Percentiles rank a stretch among this genome's conserved stretches.
These are phyloP conservation scores for Eupithecia centaureata DNA, from an alignment of 2,888 invertebrate species.

Conservation along the genomic window DNA sequence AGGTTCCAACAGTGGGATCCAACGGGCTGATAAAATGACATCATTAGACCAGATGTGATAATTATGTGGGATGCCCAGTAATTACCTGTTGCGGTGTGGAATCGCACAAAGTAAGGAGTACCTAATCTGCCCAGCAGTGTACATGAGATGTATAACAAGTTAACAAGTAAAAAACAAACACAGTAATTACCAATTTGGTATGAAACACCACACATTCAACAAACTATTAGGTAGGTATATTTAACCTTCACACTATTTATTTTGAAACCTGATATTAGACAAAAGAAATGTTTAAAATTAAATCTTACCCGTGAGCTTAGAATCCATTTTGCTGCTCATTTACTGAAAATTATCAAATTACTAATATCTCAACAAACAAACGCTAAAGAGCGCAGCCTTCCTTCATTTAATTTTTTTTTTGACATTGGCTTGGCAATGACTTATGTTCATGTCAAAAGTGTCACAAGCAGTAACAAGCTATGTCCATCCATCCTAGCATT, in stretches of 20 bases:
- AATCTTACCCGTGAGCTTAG: slow-evolving; percentile 66
- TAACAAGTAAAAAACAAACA: background rate
- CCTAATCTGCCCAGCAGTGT: background rate
- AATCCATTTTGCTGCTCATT: slow-evolving; percentile 67
- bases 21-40: slow-evolving; percentile 3
- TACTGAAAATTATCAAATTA: slow-evolving; percentile 48
- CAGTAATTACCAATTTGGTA: too few species aligned
- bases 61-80: background rate
- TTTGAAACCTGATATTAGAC: background rate
- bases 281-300: background rate
- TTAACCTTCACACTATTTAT: slow-evolving; percentile 15
- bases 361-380: slow-evolving; percentile 30
- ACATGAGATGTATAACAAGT: background rate
- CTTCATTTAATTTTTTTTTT: too few species aligned
- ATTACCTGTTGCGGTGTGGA: background rate
- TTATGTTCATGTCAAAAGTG: too few species aligned
- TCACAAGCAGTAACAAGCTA: too few species aligned
- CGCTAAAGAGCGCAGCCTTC: slow-evolving; percentile 24
- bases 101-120: background rate
- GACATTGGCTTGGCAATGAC: too few species aligned
- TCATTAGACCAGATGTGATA: background rate
- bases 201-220: background rate
- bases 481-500: too few species aligned
- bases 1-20: background rate
- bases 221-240: background rate